Evolutionary conservation across 2,113 vertebrate genomes (phyloP), one percentile per base, ranked within the genome.

Genomic region (Tauraco erythrolophus): DNA sequence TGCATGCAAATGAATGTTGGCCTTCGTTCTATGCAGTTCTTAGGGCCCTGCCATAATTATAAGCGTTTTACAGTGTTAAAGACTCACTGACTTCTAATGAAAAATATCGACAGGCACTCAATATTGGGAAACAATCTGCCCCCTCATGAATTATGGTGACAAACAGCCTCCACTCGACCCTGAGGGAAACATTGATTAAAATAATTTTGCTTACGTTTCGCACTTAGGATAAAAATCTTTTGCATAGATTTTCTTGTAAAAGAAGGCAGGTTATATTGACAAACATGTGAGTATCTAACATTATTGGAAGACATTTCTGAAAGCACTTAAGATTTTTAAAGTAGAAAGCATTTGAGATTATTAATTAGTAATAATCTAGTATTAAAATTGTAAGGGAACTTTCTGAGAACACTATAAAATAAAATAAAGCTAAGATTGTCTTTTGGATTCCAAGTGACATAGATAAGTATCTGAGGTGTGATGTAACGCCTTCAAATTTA

Each of bases 131-230:
- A 68, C 7, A 68, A 16, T 37, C 56, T 65, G 14, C 10, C 11
- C 5, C 14, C 17, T 92, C 31, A 41, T 88, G 88, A 95, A 85
- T 83, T 69, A 85, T 41, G 95, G 72, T 58, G 50, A 68, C 57
- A 87, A 89, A 88, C 19, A 80, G 3, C 16, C 46, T 90, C 66
- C 51, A 60, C 37, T 86, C 37, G 31, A 9, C 7, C 3, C 31
- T 74, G 22, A 4, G 80, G 31, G n/a, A 94, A 94, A 86, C 12
- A 80, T 2, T 92, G 83, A 94, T 91, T 79, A 78, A 86, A 89
- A 56, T 18, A 60, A 35, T 91, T 86, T 83, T 93, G 71, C 83
- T 66, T 93, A 77, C 78, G 46, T 48, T 92, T 91, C 83, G 91
- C 18, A 48, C 35, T 86, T 84, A 35, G 35, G 56, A 68, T 48